phyloP scores from a whole-genome alignment of 2,113 vertebrate genomes.

The Hydrochoerus hydrochaeris region DNA sequence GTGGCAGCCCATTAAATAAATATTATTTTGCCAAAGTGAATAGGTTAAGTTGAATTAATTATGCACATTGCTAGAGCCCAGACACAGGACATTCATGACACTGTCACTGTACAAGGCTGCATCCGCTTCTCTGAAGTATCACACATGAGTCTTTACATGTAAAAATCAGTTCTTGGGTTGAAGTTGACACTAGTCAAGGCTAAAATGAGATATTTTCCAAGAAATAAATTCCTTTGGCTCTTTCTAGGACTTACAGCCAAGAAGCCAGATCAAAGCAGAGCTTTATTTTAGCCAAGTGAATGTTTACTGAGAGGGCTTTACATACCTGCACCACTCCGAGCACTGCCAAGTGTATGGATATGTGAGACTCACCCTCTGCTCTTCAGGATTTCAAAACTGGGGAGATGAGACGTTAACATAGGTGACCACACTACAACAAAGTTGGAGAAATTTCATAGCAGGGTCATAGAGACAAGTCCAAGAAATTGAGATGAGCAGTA shows the following conservation, averaged over 20 bases:
- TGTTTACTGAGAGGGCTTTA: background rate
- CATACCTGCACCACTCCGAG: background rate
- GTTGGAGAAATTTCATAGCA: background rate
- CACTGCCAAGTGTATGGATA: too few relatives aligned
- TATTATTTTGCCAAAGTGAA: constrained; percentile 35
- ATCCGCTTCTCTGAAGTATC: constrained; percentile 26
- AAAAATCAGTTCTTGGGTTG: constrained; percentile 23
- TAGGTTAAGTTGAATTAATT: background rate
- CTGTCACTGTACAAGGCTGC: background rate
- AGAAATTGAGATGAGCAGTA: background rate
- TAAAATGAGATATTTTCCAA: constrained; percentile 47
- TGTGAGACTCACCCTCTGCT: background rate
- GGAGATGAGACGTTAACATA: background rate
- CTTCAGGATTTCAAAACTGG: background rate
- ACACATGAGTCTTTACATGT: constrained; percentile 30
- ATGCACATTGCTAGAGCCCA: background rate
- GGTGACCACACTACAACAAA: background rate
- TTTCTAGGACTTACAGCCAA: constrained; percentile 34
- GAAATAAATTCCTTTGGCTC: constrained; percentile 21
- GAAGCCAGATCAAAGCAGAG: constrained; percentile 15
- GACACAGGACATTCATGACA: background rate
- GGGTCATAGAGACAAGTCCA: background rate
- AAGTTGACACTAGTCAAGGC: background rate
- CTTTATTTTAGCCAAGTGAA: constrained; percentile 26
- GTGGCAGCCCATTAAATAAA: constrained; percentile 44